Conservation (phyloP, 2,113 vertebrate species). For the Corythornis madagascariensis region DNA sequence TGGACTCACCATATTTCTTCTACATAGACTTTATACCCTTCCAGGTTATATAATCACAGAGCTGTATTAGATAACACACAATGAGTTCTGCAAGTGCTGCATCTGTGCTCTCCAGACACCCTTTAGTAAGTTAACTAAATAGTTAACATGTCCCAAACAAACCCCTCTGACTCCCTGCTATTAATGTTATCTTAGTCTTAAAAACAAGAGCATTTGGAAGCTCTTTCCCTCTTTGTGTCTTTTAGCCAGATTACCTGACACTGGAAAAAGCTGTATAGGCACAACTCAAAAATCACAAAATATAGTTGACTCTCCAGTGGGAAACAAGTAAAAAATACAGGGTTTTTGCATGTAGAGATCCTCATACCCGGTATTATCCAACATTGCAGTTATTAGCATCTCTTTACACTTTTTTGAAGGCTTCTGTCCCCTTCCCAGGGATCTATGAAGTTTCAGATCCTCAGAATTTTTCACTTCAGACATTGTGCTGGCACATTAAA, state of each 20-base stretch:
- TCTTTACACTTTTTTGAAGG: not conserved
- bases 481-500: not conserved
- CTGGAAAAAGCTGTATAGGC: not conserved
- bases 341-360: not conserved
- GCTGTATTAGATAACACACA: not conserved
- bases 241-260: not conserved
- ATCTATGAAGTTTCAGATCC: not conserved
- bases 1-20: not conserved
- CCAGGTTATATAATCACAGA: not conserved
- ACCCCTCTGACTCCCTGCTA: not conserved
- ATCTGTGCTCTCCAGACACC: not conserved
- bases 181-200: not conserved
- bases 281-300: not conserved
- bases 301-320: not conserved
- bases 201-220: not conserved
- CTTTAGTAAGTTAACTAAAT: not conserved
- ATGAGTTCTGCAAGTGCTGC: not conserved
- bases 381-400: not conserved
- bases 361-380: not conserved
- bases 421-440: not conserved
- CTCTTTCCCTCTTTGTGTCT: not conserved
- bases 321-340: not conserved
- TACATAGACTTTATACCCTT: fast-evolving
- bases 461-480: not conserved
- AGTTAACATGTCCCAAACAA: not conserved